Evolutionary conservation across 2,888 invertebrate species (phyloP), one percentile per base, ranked within the genome.

Genomic region (Aphidoletes aphidimyza): DNA sequence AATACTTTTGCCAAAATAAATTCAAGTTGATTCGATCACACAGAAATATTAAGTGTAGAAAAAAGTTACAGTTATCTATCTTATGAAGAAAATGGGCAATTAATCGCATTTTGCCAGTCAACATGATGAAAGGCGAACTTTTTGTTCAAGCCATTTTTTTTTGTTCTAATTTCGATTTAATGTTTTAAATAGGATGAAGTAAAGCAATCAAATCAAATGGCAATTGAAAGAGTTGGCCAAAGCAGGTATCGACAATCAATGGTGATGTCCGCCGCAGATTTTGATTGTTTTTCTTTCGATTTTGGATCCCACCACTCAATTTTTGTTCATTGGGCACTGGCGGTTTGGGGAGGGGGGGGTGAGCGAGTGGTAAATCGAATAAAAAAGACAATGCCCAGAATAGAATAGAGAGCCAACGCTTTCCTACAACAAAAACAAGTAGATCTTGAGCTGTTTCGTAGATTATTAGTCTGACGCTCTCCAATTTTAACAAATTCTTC

Each of bases 391-490:
- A 22, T 54, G 54, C n/a, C 5, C 5, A 26, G 5, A 26, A 54
- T 26, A 26, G 54, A 69, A 42, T 42, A 14, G 34, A 3, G 34
- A 30, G 30, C 26, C 26, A 30, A 34, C 26, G n/a, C n/a, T n/a
- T n/a, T n/a, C n/a, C n/a, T 14, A 69, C 69, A 69, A 69, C 69
- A 69, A 69, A 69, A 69, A 0, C 14, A 26, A 69, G 9, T 30
- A 26, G 69, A n/a, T 69, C 30, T 69, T n/a, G 30, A 69, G 69
- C 69, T 14, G 26, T 69, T 69, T 69, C 69, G 69, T 69, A 69
- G 69, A 69, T 69, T 69, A 69, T 69, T 69, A 69, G 69, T 69
- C 69, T 69, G 11, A 14, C 26, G 69, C 34, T 69, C 69, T 69
- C 9, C 14, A 69, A 69, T 69, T 69, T 69, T 69, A 30, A 69